These are phyloP conservation scores for Ptycholaimellus sp. DNA, from an alignment of 2,888 invertebrate genomes.

Conservation along the genomic window DNA sequence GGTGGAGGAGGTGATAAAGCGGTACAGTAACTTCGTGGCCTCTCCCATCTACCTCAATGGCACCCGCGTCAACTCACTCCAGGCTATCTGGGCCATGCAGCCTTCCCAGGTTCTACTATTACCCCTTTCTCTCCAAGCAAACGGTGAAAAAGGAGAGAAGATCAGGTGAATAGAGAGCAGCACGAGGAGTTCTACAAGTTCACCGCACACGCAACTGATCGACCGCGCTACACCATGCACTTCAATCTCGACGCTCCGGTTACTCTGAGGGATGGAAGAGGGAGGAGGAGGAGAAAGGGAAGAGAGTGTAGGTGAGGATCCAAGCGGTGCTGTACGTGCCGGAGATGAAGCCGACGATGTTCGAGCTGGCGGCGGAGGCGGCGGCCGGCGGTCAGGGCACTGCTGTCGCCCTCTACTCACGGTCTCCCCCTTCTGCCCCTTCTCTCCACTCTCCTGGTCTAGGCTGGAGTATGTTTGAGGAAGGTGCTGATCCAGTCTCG, in stretches of 20 bases:
- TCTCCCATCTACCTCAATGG: conserved; percentile 74
- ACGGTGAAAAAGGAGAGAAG: no score
- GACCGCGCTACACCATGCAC: conserved; percentile 64
- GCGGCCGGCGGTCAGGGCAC: conserved; percentile 9
- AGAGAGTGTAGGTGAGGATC: conserved; percentile 40
- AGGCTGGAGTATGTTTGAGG: conserved; percentile 35
- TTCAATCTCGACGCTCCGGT: conserved; percentile 37
- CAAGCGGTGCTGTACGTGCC: conserved; percentile 67
- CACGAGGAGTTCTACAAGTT: conserved; percentile 79
- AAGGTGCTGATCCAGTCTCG: conserved; percentile 59
- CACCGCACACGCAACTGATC: conserved; percentile 35
- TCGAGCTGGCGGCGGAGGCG: neutral
- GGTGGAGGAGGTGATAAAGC: conserved; percentile 50
- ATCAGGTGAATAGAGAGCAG: conserved; percentile 55
- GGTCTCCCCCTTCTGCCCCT: neutral
- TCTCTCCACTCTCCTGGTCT: neutral
- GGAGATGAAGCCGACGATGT: conserved; percentile 54
- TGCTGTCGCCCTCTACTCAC: conserved; percentile 12
- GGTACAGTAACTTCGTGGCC: conserved; percentile 90
- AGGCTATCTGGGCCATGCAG: conserved; percentile 58
- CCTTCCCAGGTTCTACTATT: no score
- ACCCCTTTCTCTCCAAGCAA: no score
- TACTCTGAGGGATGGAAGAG: neutral
- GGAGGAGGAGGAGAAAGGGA: neutral
- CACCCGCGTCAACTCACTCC: conserved; percentile 49